phyloP scores from a whole-genome alignment of 64 coral and sea anemone genomes.

The Porites lutea region DNA sequence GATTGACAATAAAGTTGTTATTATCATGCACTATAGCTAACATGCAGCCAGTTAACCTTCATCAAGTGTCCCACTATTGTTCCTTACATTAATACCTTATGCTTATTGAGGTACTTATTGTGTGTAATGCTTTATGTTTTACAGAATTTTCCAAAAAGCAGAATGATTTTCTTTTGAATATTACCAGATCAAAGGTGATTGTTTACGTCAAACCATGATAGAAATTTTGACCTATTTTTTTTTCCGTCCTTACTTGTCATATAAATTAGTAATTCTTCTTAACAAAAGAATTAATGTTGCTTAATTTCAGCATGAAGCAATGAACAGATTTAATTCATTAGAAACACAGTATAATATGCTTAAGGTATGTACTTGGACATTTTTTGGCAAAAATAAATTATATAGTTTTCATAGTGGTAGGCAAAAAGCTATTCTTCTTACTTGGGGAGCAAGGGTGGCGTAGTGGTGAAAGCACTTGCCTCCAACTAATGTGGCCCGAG shows the following conservation, averaged over 20 bases:
- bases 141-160: conserved; percentile 39
- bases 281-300: neutral
- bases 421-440: too few relatives aligned
- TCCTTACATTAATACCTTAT: neutral
- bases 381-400: too few relatives aligned
- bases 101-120: too few relatives aligned
- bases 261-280: neutral
- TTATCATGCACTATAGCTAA: neutral
- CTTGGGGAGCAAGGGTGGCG: too few relatives aligned
- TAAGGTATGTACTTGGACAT: conserved; percentile 54
- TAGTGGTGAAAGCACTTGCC: too few relatives aligned
- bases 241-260: neutral
- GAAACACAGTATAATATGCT: conserved; percentile 95
- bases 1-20: too few relatives aligned
- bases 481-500: too few relatives aligned
- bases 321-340: conserved; percentile 94
- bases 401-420: too few relatives aligned
- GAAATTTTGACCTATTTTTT: neutral
- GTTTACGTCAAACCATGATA: neutral
- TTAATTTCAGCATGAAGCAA: conserved; percentile 89
- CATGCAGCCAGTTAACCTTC: neutral
- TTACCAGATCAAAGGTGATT: conserved; percentile 47
- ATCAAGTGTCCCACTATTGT: neutral
- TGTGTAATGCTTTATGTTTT: neutral
- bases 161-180: conserved; percentile 48